Evolutionary conservation across 2,797 vertebrate genomes (phyloP).

Genomic region (Cryptoprocta ferox): DNA sequence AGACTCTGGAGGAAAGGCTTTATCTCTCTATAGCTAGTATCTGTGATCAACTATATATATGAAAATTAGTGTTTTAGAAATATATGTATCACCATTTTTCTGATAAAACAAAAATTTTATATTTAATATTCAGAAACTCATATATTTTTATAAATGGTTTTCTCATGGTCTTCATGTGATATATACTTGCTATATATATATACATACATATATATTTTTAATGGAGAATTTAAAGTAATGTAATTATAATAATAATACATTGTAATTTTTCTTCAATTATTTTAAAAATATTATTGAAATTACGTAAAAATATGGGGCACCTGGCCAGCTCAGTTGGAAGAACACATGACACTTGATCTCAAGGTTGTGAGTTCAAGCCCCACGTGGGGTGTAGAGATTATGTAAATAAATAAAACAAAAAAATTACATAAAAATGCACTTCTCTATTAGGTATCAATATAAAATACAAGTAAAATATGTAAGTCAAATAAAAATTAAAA

Average conservation of each 20-base stretch:
- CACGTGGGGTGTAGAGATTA: neutral
- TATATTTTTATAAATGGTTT: constrained; percentile 8
- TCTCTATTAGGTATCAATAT: neutral
- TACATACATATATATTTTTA: neutral
- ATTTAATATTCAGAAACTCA: constrained; percentile 33
- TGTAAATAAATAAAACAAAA: neutral
- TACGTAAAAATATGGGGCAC: neutral
- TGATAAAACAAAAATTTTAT: neutral
- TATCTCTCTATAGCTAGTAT: neutral
- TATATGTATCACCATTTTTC: neutral
- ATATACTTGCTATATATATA: neutral
- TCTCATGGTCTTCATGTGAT: neutral
- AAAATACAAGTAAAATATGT: neutral
- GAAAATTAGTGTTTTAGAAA: constrained; percentile 21
- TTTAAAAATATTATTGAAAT: neutral
- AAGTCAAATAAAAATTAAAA: constrained; percentile 11
- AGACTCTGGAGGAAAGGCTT: neutral
- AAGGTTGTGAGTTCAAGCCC: neutral
- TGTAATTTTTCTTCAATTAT: constrained; percentile 17
- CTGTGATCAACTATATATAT: neutral
- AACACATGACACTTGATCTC: neutral
- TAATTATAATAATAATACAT: neutral
- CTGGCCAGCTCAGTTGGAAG: neutral
- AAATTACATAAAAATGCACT: neutral
- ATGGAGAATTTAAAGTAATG: neutral